These are phyloP conservation scores for Herminia tarsipennalis DNA, from an alignment of 2,888 invertebrate species.

Conservation along the genomic window DNA sequence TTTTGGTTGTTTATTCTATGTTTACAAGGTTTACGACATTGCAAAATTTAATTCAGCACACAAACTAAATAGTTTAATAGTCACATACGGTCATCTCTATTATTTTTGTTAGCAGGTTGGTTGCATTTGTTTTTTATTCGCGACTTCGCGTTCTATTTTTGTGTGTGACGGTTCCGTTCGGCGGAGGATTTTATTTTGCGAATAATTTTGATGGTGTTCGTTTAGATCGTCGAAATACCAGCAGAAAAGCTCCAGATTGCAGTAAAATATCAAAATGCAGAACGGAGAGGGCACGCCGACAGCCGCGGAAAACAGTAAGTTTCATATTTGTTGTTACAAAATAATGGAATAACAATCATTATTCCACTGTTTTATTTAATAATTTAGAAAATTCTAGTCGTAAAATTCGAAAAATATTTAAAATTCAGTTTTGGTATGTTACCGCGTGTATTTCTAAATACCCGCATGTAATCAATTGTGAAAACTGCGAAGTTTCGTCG, in stretches of 20 bases:
- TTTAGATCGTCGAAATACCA: constrained; percentile 64
- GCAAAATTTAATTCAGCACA: too few relatives aligned
- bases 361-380: constrained; percentile 65
- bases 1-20: too few relatives aligned
- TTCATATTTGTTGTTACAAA: constrained; percentile 67
- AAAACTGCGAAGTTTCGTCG: constrained; percentile 37
- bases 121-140: constrained; percentile 81
- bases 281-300: constrained; percentile 78
- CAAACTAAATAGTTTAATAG: background rate
- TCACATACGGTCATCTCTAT: constrained; percentile 23
- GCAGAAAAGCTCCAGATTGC: constrained; percentile 70
- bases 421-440: constrained; percentile 19
- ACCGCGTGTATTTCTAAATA: constrained; percentile 62
- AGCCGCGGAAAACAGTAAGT: constrained; percentile 74
- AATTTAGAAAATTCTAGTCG: constrained; percentile 48
- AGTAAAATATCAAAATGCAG: constrained; percentile 74
- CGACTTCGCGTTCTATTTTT: constrained; percentile 85
- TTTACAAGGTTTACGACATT: too few relatives aligned
- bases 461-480: constrained; percentile 58
- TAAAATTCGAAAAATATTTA: constrained; percentile 26
- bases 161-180: constrained; percentile 83
- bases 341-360: constrained; percentile 66
- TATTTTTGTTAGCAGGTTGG: constrained; percentile 47
- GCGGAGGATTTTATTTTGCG: constrained; percentile 69
- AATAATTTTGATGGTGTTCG: constrained; percentile 74